Conservation (phyloP, 2,888 invertebrate genomes). For the Amblyjoppa proteus region DNA sequence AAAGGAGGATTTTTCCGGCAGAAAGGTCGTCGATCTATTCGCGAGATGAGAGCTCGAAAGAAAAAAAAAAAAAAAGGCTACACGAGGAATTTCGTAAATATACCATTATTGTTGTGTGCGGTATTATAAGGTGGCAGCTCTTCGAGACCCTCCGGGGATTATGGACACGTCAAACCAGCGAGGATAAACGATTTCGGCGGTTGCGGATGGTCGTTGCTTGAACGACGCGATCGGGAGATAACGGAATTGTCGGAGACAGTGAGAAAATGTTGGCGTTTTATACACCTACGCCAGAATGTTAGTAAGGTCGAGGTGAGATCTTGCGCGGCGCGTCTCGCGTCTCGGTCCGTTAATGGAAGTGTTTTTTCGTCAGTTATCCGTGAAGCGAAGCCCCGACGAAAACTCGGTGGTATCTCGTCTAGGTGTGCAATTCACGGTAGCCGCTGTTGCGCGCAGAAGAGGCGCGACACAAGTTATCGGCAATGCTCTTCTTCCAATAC, state of each 20-base stretch:
- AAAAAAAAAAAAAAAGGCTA: conserved; percentile 14
- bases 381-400: conserved; percentile 25
- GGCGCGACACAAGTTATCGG: background rate
- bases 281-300: background rate
- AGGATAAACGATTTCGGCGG: conserved; percentile 51
- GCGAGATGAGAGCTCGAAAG: background rate
- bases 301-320: conserved; percentile 23
- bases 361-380: conserved; percentile 64
- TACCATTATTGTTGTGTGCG: conserved; percentile 17
- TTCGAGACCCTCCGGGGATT: background rate
- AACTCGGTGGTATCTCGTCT: background rate
- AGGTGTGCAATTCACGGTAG: conserved; percentile 30
- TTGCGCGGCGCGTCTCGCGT: conserved; percentile 36
- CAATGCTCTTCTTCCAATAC: too few relatives aligned
- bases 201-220: background rate
- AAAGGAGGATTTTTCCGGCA: background rate
- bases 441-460: background rate
- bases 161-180: conserved; percentile 30
- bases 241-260: too few relatives aligned
- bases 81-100: conserved; percentile 31
- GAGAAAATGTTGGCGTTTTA: too few relatives aligned
- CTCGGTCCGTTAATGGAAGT: conserved; percentile 64
- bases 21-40: background rate
- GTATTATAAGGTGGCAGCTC: conserved; percentile 13
- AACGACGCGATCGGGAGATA: conserved; percentile 10